Base-by-base conservation (phyloP, 2,888 invertebrate species). In the Eristalis arbustorum region DNA sequence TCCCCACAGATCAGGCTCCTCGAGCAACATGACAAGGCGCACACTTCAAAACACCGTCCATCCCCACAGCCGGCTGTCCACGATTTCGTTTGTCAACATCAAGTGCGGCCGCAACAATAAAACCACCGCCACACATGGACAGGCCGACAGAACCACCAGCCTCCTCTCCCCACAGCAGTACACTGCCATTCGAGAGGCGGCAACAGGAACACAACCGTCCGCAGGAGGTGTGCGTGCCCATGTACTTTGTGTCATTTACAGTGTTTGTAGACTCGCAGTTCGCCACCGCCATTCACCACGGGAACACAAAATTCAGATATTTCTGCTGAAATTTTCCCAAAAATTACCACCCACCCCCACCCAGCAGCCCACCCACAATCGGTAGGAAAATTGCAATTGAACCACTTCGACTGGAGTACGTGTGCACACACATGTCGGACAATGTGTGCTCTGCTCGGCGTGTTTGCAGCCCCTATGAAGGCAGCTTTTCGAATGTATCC, bases 241-340 rank as follows among this genome's bases (percentile, higher is more conserved):
- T 76, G 80, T 76, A 71, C 75, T 76, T 76, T 76, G 63, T 80
- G 76, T 80, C 76, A 84, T 80, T 84, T 57, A 72, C 67, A 80
- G 42, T 80, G 84, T 76, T 79, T 79, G 84, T 73, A 61, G 61
- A 67, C 56, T 75, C 74, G 61, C 75, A 42, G 42, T 42, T 22
- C 49, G 23, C 25, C 66, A 13, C 57, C 31, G 57, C 34, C 28
- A 13, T 40, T 5, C 40, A 61, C 67, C 57, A 56, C 72, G 37
- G 31, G 49, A 68, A 74, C 73, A 80, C 73, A 80, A 80, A 79
- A 80, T 73, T 80, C 79, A 62, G 79, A 80, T 67, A 68, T 72
- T 64, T 71, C 66, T 42, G 49, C 10, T 66, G 66, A 78, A 78
- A 72, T 68, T 73, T 80, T 62, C 61, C 1, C n/a, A n/a, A 56